A percentile compares a stretch with the other conserved stretches of the same genome.
Evolutionary conservation across 2,888 invertebrate species (phyloP).

Genomic region (Phlogophora meticulosa): DNA sequence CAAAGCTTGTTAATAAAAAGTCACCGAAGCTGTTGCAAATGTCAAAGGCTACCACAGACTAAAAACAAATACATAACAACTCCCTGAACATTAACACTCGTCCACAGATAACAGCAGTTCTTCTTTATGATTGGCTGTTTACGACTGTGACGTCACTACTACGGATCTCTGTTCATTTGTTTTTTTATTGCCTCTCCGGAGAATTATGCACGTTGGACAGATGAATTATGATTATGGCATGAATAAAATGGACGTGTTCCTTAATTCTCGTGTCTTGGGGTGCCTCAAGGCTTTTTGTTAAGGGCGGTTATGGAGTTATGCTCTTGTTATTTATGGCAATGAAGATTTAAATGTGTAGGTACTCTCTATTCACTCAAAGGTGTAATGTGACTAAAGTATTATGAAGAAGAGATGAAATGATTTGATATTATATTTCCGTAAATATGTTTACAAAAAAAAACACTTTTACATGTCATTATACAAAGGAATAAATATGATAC

Average conservation of each 20-base stretch:
- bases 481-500: no score
- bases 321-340: not conserved
- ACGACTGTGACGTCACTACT: slow-evolving; percentile 27
- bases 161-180: slow-evolving; percentile 37
- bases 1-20: no score
- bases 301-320: no score
- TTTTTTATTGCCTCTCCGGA: slow-evolving; percentile 35
- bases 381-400: no score
- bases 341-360: no score
- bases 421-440: no score
- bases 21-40: not conserved
- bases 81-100: not conserved
- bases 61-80: slow-evolving; percentile 4
- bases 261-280: slow-evolving; percentile 11
- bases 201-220: slow-evolving; percentile 25
- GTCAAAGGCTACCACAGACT: not conserved
- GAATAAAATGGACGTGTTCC: slow-evolving; percentile 35
- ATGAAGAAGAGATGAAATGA: no score
- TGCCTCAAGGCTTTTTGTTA: not conserved
- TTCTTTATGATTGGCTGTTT: slow-evolving; percentile 46
- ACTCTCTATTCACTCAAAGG: not conserved
- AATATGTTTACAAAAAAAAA: no score
- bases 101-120: slow-evolving; percentile 21
- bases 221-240: slow-evolving; percentile 36
- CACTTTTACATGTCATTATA: no score